phyloP scores from a whole-genome alignment of 2,797 vertebrate genomes.

The Esox masquinongy region DNA sequence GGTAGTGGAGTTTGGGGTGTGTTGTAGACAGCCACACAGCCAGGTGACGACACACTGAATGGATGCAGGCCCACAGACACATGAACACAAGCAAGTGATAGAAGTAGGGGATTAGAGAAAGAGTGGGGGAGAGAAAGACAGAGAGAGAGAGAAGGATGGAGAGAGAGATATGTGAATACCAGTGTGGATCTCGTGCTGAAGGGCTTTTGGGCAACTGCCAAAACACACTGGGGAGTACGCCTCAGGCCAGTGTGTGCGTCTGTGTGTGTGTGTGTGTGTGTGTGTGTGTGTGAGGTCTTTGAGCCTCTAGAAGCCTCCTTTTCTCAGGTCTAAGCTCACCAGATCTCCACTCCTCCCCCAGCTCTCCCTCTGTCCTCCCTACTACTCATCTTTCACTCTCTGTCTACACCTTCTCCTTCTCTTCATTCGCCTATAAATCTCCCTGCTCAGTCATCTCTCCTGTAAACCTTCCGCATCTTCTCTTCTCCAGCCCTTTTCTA shows the following conservation, averaged over 20 bases:
- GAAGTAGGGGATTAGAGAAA: conserved; percentile 49
- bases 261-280: conserved; percentile 12
- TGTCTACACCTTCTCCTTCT: background rate
- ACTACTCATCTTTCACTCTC: background rate
- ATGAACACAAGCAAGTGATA: conserved; percentile 62
- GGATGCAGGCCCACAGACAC: conserved; percentile 35
- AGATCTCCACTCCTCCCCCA: background rate
- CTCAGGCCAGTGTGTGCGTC: conserved; percentile 46
- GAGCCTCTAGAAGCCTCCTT: background rate
- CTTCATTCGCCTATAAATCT: background rate
- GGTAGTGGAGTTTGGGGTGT: background rate
- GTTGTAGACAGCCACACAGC: conserved; percentile 13
- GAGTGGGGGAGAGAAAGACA: conserved; percentile 37
- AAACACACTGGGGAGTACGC: conserved; percentile 52
- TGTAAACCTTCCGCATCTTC: conserved; percentile 24
- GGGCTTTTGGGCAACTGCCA: conserved; percentile 65
- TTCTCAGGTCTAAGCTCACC: background rate
- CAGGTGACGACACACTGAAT: conserved; percentile 29
- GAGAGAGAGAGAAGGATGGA: conserved; percentile 57
- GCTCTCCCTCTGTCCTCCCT: background rate
- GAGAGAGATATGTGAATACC: conserved; percentile 48
- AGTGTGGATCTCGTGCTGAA: conserved; percentile 45
- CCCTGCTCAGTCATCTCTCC: background rate
- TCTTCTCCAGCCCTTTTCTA: background rate
- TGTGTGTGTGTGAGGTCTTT: background rate